Conservation (phyloP, 2,797 vertebrate genomes). For the Chrysocyon brachyurus region DNA sequence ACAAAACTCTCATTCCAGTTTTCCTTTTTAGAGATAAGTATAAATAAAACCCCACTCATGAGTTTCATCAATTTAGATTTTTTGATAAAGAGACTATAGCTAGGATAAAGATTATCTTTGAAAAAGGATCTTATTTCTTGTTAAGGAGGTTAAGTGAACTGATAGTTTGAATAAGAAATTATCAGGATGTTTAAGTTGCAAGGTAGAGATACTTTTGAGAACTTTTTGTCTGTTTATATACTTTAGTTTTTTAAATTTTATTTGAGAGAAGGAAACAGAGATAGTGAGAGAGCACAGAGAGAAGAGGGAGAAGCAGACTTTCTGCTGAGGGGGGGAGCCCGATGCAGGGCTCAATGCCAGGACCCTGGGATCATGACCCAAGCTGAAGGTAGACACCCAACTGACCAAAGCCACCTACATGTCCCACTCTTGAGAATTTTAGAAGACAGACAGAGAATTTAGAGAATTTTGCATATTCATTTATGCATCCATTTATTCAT, state of each 20-base stretch:
- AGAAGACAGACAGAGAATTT: background rate
- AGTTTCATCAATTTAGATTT: slow-evolving; percentile 6
- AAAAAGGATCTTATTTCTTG: slow-evolving; percentile 16
- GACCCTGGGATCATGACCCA: too few relatives aligned
- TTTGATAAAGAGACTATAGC: background rate
- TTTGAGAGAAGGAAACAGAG: too few relatives aligned
- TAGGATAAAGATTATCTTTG: slow-evolving; percentile 14
- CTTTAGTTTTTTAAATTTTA: too few relatives aligned
- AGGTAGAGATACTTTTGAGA: too few relatives aligned
- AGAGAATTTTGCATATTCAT: background rate
- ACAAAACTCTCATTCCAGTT: background rate
- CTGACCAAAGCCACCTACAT: too few relatives aligned
- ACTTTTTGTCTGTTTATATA: too few relatives aligned
- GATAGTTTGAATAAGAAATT: background rate
- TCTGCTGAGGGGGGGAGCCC: too few relatives aligned
- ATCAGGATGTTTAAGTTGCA: slow-evolving; percentile 27
- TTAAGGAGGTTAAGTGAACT: background rate
- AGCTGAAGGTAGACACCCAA: too few relatives aligned
- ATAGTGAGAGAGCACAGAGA: too few relatives aligned
- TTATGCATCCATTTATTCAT: background rate
- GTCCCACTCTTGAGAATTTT: background rate
- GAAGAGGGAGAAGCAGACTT: too few relatives aligned
- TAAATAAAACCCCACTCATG: background rate
- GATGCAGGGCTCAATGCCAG: too few relatives aligned
- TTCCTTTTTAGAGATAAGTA: background rate